Evolutionary conservation across 2,113 vertebrate genomes (phyloP), one percentile per base, ranked within the genome.

Genomic region (Syngnathus floridae): DNA sequence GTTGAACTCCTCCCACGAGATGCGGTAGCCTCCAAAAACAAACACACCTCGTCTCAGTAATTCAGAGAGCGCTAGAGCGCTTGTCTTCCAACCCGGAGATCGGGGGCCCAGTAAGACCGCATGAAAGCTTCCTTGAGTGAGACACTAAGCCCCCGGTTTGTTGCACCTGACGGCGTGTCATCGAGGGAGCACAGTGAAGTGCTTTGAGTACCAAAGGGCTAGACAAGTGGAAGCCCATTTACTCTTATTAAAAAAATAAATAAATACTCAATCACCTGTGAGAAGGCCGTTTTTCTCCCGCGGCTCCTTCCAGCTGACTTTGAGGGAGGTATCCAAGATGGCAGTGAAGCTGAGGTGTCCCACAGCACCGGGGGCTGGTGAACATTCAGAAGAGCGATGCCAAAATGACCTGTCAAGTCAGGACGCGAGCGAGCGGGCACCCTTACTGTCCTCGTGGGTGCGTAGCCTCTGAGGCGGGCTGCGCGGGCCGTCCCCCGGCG

Each of bases 1-100:
- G 88, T 98, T 98, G 73, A 95, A 98, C 72, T 98, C 95, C 73
- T 99, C 97, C 96, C 95, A 98, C n/a, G 97, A 99, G 87, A 99
- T 98, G 10, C 95, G 92, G 81, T 97, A 99, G 3, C 97, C 97
- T 99, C 85, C 16, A 66, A 77, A 66, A 45, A 43, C 2, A 10
- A 12, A 36, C 37, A 7, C 36, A 37, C 35, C 16, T 13, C 12
- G 14, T 17, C 56, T 58, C 10, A 13, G 45, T 1, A 48, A 48
- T 48, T 19, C 19, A 31, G 26, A 31, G 26, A 31, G 26, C 26
- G 26, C 26, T 31, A 31, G 26, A 31, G 26, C 26, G 26, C 26
- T 31, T 31, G 26, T 31, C 26, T 31, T 31, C 26, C 26, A 31
- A 31, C 26, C 26, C 26, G 26, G 26, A 31, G 3, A 31, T 31